These are phyloP conservation scores for Boloria euphrosyne DNA, from an alignment of 2,888 invertebrate genomes.

Conservation along the genomic window DNA sequence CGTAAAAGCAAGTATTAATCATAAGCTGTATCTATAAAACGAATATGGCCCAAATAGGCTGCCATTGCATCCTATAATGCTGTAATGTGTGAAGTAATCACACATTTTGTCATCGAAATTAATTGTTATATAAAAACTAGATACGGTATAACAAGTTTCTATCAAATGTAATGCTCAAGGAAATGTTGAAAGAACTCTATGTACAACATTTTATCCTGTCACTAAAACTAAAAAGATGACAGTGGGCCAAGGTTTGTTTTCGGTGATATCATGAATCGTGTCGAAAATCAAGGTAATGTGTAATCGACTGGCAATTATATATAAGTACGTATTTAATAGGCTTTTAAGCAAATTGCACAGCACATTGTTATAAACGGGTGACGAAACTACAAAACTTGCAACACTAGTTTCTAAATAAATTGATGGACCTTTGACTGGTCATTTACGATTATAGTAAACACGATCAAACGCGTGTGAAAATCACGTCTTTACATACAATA, in stretches of 20 bases:
- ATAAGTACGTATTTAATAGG: background rate
- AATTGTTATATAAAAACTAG: too few species aligned
- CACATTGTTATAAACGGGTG: constrained; percentile 7
- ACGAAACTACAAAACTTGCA: constrained; percentile 8
- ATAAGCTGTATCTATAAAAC: too few species aligned
- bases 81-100: too few species aligned
- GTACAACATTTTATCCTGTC: background rate
- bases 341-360: background rate
- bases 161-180: too few species aligned
- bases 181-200: too few species aligned
- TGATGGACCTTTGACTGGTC: constrained; percentile 20
- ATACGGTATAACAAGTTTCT: too few species aligned
- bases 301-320: background rate
- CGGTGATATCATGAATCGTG: constrained; percentile 48
- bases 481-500: background rate
- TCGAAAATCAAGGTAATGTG: constrained; percentile 42
- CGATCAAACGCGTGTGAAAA: constrained; percentile 14
- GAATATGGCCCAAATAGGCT: too few species aligned
- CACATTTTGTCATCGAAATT: too few species aligned
- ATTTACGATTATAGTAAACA: constrained; percentile 11
- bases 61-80: too few species aligned
- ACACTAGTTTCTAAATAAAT: constrained; percentile 7
- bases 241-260: constrained; percentile 54
- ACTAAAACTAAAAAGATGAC: constrained; percentile 29
- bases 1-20: too few species aligned